Base-by-base conservation (phyloP, 2,888 invertebrate species). In the Octodonta nipae region DNA sequence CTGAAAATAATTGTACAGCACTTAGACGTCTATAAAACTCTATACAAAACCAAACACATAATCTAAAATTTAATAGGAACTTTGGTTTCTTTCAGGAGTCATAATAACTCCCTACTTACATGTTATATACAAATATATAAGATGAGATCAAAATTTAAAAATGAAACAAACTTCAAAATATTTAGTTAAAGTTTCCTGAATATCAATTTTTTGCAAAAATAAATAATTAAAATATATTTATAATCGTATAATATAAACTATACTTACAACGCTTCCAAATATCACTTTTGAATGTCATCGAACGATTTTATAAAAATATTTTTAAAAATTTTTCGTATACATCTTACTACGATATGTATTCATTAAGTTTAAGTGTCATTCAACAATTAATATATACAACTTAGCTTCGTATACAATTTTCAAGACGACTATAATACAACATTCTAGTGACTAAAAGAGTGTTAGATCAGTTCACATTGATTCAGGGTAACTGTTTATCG, bases 81-180 rank as follows among this genome's bases (percentile, higher is more conserved):
- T 69, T 69, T 69, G 68, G 68, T 70, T 69, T 68, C 68, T 64
- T 66, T 66, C 64, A 56, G 63, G 60, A 65, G 64, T 59, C 61
- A 58, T 51, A 51, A 51, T 43, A 52, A 38, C 45, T 52, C 41
- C 47, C 42, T 54, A 51, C 50, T 51, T 41, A 45, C 33, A 36
- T 45, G 40, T 30, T 28, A 40, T 34, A 30, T 30, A 34, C 26
- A 39, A 35, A 36, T 32, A 26, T 32, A 36, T 36, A 37, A 39
- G 36, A 40, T 42, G 34, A 39, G 28, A 25, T 25, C 20, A 34
- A 35, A 30, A 16, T 22, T 22, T 11, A 4, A 10, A 22, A 22
- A 11, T 11, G 22, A 22, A 22, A 22, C 11, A 22, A 22, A 22
- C 22, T 10, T 22, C 4, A 22, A 22, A n/a, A n/a, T n/a, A n/a